Percentiles rank a stretch among this genome's conserved stretches.
phyloP scores from a whole-genome alignment of 2,113 vertebrate species.

The Tragelaphus imberbis region DNA sequence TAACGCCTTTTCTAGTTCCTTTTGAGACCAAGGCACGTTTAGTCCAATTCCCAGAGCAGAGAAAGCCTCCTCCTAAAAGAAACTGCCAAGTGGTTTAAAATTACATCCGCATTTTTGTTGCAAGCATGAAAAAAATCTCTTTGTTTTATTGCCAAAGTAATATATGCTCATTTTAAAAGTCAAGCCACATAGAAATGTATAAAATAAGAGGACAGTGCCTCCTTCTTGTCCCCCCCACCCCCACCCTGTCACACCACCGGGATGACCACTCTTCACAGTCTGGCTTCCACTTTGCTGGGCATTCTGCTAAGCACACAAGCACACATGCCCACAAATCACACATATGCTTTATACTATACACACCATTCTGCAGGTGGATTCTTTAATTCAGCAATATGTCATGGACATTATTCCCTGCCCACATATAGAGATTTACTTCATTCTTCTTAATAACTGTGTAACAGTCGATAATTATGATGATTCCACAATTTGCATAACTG shows the following conservation, averaged over 20 bases:
- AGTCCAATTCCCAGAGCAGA: neutral
- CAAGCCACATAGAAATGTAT: neutral
- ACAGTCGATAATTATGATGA: rapidly evolving
- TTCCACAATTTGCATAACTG: rapidly evolving
- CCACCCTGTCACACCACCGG: rapidly evolving
- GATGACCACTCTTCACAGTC: neutral
- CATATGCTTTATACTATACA: rapidly evolving
- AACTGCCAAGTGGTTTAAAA: neutral
- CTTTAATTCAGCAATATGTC: rapidly evolving
- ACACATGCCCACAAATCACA: neutral
- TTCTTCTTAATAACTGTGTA: neutral
- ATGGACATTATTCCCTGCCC: rapidly evolving
- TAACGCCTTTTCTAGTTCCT: neutral
- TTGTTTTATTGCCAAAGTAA: neutral
- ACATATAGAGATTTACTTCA: rapidly evolving
- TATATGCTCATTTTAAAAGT: neutral
- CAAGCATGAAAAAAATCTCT: neutral
- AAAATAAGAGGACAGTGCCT: neutral
- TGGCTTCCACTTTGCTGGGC: neutral
- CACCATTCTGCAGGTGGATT: rapidly evolving
- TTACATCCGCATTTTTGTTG: neutral
- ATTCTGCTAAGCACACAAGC: neutral
- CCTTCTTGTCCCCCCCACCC: rapidly evolving
- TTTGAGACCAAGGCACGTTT: neutral
- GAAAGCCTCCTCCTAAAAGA: neutral